phyloP scores from a whole-genome alignment of 2,113 vertebrate genomes.

The Zosterops lateralis region DNA sequence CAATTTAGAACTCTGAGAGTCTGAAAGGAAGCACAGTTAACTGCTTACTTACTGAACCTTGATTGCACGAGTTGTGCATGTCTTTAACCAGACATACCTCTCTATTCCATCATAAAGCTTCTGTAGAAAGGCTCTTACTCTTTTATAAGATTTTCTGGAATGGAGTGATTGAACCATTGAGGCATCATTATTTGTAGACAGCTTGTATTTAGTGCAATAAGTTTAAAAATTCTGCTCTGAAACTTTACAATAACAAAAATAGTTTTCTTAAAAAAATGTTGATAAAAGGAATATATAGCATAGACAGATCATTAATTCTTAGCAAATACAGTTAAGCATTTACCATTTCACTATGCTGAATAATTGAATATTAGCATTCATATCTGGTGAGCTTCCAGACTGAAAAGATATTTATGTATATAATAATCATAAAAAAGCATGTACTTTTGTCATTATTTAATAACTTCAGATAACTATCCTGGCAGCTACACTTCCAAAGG shows the following conservation, averaged over 20 bases:
- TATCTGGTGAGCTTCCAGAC: slow-evolving; percentile 73
- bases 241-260: slow-evolving; percentile 84
- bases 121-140: slow-evolving; percentile 64
- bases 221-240: slow-evolving; percentile 83
- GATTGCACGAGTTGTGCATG: slow-evolving; percentile 5
- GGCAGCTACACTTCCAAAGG: slow-evolving; percentile 55
- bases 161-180: slow-evolving; percentile 72
- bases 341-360: slow-evolving; percentile 76
- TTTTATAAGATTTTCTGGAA: slow-evolving; percentile 69
- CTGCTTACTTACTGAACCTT: slow-evolving; percentile 59
- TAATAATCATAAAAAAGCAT: slow-evolving; percentile 29
- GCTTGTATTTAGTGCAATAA: slow-evolving; percentile 82
- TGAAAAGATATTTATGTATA: slow-evolving; percentile 48
- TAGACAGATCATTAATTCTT: slow-evolving; percentile 78
- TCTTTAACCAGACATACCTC: slow-evolving; percentile 30
- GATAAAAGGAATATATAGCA: slow-evolving; percentile 81
- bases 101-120: slow-evolving; percentile 57
- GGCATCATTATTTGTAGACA: slow-evolving; percentile 72
- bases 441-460: slow-evolving; percentile 53
- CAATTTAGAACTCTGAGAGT: slow-evolving; percentile 68
- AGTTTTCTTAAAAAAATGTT: slow-evolving; percentile 81
- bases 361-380: slow-evolving; percentile 74
- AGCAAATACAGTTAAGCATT: slow-evolving; percentile 80
- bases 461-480: slow-evolving; percentile 54
- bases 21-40: slow-evolving; percentile 77